phyloP scores from a whole-genome alignment of 2,113 vertebrate genomes.

The Bothrops jararaca region DNA sequence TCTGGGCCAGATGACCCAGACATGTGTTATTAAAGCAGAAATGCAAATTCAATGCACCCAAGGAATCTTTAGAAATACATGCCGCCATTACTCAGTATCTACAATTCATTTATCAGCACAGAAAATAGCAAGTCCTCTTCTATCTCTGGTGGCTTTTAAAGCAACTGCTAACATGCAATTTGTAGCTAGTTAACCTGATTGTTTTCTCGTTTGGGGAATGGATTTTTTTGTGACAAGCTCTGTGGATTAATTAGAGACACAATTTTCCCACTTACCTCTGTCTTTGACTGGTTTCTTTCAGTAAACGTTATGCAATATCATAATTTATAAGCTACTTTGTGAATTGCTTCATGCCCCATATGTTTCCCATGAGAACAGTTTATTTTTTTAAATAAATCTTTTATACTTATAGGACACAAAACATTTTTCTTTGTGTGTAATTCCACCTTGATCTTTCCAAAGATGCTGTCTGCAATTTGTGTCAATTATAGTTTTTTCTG shows the following conservation, averaged over 20 bases:
- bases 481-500: background rate
- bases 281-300: constrained; percentile 4
- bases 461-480: constrained; percentile 6
- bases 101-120: constrained; percentile 53
- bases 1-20: constrained; percentile 62
- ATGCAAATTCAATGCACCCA: constrained; percentile 56
- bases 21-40: constrained; percentile 67
- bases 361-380: constrained; percentile 34
- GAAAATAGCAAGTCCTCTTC: constrained; percentile 47
- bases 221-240: background rate
- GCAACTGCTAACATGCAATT: background rate
- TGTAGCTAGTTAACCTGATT: background rate
- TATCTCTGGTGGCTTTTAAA: constrained; percentile 51
- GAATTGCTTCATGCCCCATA: constrained; percentile 10
- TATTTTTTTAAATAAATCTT: constrained; percentile 13
- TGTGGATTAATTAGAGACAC: constrained; percentile 17
- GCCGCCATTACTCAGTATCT: constrained; percentile 57
- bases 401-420: background rate
- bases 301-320: constrained; percentile 34
- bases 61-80: constrained; percentile 61
- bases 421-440: background rate
- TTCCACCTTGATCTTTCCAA: background rate
- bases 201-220: constrained; percentile 10
- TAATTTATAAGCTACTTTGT: constrained; percentile 7
- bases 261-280: background rate